Base-by-base conservation (phyloP, 2,113 vertebrate species). In the Aleadryas rufinucha region DNA sequence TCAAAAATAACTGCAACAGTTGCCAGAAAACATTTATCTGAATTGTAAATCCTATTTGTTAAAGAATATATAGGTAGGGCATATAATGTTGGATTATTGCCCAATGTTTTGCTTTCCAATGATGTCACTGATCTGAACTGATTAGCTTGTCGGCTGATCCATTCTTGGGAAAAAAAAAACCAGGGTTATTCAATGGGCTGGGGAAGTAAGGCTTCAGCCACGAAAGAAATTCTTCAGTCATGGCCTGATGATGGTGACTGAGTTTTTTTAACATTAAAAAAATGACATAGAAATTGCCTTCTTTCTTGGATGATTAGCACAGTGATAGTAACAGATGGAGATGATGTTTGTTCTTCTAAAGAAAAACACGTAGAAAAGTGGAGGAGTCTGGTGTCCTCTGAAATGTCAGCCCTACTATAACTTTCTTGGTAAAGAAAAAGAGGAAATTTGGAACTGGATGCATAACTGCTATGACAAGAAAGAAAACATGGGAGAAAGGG, bases 1-100 rank as follows among this genome's bases (percentile, higher is more conserved):
- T 78, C 3, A 5, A 70, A 96, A 93, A 70, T n/a, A 78, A 53
- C 50, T 50, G 33, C 56, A 84, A 10, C 10, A 15, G 6, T 47
- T 68, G 7, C 33, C 39, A 75, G 50, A 84, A 94, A 80, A 45
- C 17, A 77, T 59, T 90, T 90, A 37, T 76, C 87, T 87, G 18
- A 20, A 23, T 84, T 77, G 28, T 31, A 92, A 96, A 77, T 84
- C 20, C 7, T 77, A 13, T 57, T 69, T 45, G 13, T 52, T 78
- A 45, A 65, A 59, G 50, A 90, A 68, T 74, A 42, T 16, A 33
- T 57, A 16, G 5, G 6, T 56, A 42, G 28, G 15, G 10, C 4
- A 0, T 69, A 33, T 13, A 27, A n/a, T 15, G 11, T 19, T 71
- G 33, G 7, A 54, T 81, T 87, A 42, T 42, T 78, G 42, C 21